Base-by-base conservation (phyloP, 2,113 vertebrate species). In the Platysteira castanea region DNA sequence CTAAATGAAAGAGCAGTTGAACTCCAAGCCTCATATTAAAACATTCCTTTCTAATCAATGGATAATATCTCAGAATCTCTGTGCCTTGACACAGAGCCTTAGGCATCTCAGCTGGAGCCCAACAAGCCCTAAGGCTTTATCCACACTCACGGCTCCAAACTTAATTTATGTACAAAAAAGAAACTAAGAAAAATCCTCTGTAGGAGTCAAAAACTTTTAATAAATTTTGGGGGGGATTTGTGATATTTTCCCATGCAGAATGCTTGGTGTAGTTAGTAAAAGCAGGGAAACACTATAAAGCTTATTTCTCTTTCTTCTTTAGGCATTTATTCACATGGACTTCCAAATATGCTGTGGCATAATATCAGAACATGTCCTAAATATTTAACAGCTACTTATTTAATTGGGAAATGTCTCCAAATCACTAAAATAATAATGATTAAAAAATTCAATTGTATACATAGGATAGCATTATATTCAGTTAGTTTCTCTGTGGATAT, bases 21-120 rank as follows among this genome's bases (percentile, higher is more conserved):
- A 93, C 53, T 77, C 31, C 77, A 80, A 77, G 56, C 23, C 33
- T 37, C n/a, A n/a, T 67, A 53, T 54, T 84, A 88, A 90, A 92
- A 50, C 52, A 54, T 52, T 65, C 10, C 8, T 85, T 76, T 91
- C 53, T 69, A 84, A 93, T 94, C 63, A 59, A 8, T 52, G 35
- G 13, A n/a, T 94, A 78, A 30, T 53, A 68, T 49, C 59, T 75
- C 46, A 86, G 92, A 90, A 46, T 65, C 71, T 82, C 20, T 73
- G 16, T 15, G 31, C 56, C 53, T 86, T 53, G 31, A 52, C 64
- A 53, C 20, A 50, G 49, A 92, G 65, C 46, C 85, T 71, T 33
- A 39, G 57, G 82, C 87, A 67, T 61, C 73, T 88, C 83, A 80
- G 69, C 63, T 89, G 68, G 79, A 93, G 86, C 53, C 53, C 87